phyloP scores from a whole-genome alignment of 2,888 invertebrate genomes.

The Andricus quercusramuli region DNA sequence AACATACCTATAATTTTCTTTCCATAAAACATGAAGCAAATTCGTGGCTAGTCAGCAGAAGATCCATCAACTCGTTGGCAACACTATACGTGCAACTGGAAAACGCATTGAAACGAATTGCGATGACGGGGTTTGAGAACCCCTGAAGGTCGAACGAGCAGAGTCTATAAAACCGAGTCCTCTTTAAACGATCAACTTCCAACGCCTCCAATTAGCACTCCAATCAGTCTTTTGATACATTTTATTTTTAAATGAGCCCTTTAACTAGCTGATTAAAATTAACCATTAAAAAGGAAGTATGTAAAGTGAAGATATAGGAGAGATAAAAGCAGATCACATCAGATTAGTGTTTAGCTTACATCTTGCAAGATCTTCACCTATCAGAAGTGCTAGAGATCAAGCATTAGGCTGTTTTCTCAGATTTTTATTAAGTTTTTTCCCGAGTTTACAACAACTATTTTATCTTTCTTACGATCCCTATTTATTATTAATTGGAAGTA shows the following conservation, averaged over 20 bases:
- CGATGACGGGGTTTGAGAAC: constrained; percentile 14
- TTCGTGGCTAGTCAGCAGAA: constrained; percentile 61
- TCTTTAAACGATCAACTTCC: constrained; percentile 8
- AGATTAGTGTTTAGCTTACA: not conserved
- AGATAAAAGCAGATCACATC: constrained; percentile 5
- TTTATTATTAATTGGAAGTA: too few relatives aligned
- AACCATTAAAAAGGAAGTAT: not conserved
- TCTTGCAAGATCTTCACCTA: not conserved
- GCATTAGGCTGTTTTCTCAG: not conserved
- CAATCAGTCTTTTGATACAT: constrained; percentile 24
- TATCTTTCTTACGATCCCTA: too few relatives aligned
- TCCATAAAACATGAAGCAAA: constrained; percentile 62
- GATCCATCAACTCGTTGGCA: constrained; percentile 55
- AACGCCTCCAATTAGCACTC: constrained; percentile 31
- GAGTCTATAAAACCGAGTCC: constrained; percentile 13
- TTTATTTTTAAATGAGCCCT: constrained; percentile 7
- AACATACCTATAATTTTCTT: constrained; percentile 60
- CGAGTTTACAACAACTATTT: too few relatives aligned
- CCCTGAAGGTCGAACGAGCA: constrained; percentile 16
- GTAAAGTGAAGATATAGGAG: constrained; percentile 32
- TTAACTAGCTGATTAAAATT: constrained; percentile 25
- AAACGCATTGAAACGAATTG: constrained; percentile 30
- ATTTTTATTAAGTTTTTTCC: too few relatives aligned
- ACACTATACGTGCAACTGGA: constrained; percentile 44
- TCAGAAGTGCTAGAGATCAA: not conserved